These are phyloP conservation scores for Argyresthia goedartella DNA, from an alignment of 2,888 invertebrate species.

Conservation along the genomic window DNA sequence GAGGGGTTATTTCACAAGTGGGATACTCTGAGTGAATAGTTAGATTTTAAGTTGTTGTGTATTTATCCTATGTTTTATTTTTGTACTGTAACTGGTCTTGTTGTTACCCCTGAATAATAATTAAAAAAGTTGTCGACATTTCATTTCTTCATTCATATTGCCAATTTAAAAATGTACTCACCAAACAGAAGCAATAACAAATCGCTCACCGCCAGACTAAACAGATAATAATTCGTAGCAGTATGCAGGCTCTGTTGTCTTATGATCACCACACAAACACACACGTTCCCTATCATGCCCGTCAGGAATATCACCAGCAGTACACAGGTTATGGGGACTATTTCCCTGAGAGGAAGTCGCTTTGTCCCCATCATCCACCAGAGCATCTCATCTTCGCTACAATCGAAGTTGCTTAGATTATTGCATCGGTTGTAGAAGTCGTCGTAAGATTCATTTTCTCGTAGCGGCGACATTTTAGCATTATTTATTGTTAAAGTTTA, in stretches of 20 bases:
- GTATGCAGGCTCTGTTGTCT: slow-evolving; percentile 87
- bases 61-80: no score
- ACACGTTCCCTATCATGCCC: slow-evolving; percentile 86
- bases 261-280: slow-evolving; percentile 88
- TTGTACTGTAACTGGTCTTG: no score
- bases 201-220: slow-evolving; percentile 90
- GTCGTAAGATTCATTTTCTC: slow-evolving; percentile 33
- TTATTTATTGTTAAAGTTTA: no score
- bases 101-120: no score
- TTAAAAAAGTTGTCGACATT: no score
- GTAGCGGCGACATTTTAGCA: slow-evolving; percentile 13
- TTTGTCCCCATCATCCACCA: slow-evolving; percentile 73
- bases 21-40: no score
- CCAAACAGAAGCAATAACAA: slow-evolving; percentile 84
- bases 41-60: no score
- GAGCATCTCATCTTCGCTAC: slow-evolving; percentile 73
- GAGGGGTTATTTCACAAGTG: no score
- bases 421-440: slow-evolving; percentile 48
- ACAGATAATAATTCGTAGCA: slow-evolving; percentile 92
- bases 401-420: slow-evolving; percentile 61
- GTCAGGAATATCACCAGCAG: slow-evolving; percentile 85
- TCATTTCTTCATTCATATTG: no score
- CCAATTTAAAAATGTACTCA: slow-evolving; percentile 52
- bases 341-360: slow-evolving; percentile 66
- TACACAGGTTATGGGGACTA: slow-evolving; percentile 74